phyloP scores from a whole-genome alignment of 2,113 vertebrate species.

The Myocastor coypus region DNA sequence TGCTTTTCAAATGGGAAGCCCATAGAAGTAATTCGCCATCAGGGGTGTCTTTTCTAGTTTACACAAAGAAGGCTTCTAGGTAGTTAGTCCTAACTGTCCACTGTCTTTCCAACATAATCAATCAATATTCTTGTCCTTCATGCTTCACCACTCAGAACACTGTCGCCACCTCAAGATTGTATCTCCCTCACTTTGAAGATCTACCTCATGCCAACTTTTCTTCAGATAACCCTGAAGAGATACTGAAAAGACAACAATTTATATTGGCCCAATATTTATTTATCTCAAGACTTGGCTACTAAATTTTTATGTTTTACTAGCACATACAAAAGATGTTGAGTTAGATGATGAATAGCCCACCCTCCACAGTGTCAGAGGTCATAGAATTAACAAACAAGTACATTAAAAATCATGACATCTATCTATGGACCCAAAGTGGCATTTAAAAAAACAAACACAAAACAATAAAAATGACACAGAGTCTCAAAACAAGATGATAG shows the following conservation, averaged over 20 bases:
- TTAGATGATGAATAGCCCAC: background rate
- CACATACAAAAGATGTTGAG: background rate
- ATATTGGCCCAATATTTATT: slow-evolving; percentile 3
- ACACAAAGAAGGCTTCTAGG: background rate
- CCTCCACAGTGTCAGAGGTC: background rate
- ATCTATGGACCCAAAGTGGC: background rate
- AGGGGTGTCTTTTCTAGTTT: slow-evolving; percentile 6
- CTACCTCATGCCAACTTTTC: background rate
- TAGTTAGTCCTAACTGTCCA: background rate
- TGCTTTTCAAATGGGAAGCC: slow-evolving; percentile 20
- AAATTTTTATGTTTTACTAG: background rate
- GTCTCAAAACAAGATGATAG: too few relatives aligned
- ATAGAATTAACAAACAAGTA: background rate
- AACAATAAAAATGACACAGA: too few relatives aligned
- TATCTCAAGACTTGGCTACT: slow-evolving; percentile 24
- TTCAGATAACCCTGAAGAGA: background rate
- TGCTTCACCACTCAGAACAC: background rate
- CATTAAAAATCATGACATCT: slow-evolving; percentile 13
- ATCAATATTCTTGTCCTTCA: slow-evolving; percentile 13
- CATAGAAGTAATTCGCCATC: background rate
- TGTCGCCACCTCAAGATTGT: background rate
- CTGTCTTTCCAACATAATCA: background rate
- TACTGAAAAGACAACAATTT: background rate
- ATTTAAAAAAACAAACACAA: too few relatives aligned
- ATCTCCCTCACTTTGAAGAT: slow-evolving; percentile 8